Conservation (phyloP, 2,888 invertebrate species). For the Noctua fimbriata region DNA sequence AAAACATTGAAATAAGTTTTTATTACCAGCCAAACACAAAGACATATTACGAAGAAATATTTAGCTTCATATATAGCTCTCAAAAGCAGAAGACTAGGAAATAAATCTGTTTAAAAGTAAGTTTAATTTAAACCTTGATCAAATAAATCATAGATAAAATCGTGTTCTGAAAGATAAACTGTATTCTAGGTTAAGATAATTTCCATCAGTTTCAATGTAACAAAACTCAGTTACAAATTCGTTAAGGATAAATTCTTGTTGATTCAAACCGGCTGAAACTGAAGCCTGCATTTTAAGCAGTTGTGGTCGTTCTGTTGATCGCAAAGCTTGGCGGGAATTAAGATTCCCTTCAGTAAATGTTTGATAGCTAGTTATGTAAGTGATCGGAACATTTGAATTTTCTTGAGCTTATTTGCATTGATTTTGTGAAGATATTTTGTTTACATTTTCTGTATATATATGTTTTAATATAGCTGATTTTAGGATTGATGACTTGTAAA, state of each 20-base stretch:
- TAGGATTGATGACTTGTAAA: background rate
- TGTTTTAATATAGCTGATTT: background rate
- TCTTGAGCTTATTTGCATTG: slow-evolving; percentile 21
- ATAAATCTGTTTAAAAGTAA: background rate
- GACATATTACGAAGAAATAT: too few relatives aligned
- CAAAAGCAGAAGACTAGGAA: background rate
- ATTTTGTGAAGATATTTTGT: slow-evolving; percentile 14
- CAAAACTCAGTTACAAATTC: slow-evolving; percentile 55
- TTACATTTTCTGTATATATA: background rate
- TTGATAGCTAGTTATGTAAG: slow-evolving; percentile 39
- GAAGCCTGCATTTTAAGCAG: slow-evolving; percentile 62
- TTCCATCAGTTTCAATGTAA: slow-evolving; percentile 28
- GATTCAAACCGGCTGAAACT: slow-evolving; percentile 48
- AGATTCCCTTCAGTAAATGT: slow-evolving; percentile 52
- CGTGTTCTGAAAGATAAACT: slow-evolving; percentile 2
- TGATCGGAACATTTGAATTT: slow-evolving; percentile 43
- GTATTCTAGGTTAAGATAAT: slow-evolving; percentile 29
- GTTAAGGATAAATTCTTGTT: slow-evolving; percentile 61
- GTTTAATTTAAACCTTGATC: background rate
- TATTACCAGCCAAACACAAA: too few relatives aligned
- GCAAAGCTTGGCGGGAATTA: slow-evolving; percentile 39
- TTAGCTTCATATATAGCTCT: too few relatives aligned
- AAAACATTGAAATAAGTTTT: too few relatives aligned
- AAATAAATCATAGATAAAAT: background rate
- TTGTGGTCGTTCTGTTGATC: slow-evolving; percentile 49